Conservation (phyloP, 1,140 invertebrate species). For the Dreissena rostriformis region DNA sequence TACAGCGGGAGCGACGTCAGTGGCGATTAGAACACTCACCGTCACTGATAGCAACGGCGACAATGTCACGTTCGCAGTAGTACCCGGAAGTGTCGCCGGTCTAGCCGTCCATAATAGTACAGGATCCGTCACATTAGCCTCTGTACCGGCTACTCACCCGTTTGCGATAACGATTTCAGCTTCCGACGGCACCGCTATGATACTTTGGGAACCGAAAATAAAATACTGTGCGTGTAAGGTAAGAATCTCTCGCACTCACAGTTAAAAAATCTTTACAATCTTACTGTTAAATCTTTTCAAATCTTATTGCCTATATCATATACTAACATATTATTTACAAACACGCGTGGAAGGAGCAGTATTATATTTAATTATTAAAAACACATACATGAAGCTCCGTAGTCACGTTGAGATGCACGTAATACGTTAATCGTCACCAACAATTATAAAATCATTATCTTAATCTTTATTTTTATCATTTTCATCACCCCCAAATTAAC, state of each 20-base stretch:
- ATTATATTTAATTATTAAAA: too few species aligned
- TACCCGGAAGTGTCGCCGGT: conserved; percentile 36
- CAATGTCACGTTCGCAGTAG: conserved; percentile 54
- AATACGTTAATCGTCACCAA: too few species aligned
- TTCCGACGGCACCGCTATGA: conserved; percentile 57
- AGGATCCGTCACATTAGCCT: conserved; percentile 18
- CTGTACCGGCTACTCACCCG: conserved; percentile 33
- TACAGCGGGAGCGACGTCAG: conserved; percentile 44
- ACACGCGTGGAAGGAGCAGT: too few species aligned
- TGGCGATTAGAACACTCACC: conserved; percentile 24
- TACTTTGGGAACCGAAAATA: conserved; percentile 58
- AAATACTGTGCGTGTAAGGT: conserved; percentile 67
- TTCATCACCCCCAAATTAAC: too few species aligned
- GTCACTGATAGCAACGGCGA: conserved; percentile 60
- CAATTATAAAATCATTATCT: too few species aligned
- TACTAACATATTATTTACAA: too few species aligned
- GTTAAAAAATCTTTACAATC: too few species aligned
- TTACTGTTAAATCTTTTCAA: too few species aligned
- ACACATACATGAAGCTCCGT: too few species aligned
- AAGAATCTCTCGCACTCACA: neutral
- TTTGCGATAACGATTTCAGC: conserved; percentile 41
- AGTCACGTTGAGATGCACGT: too few species aligned
- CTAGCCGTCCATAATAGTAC: conserved; percentile 43
- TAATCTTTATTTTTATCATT: too few species aligned
- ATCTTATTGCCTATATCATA: too few species aligned